A percentile compares a stretch with the other conserved stretches of the same genome.
Conservation (phyloP, 1,140 invertebrate genomes). For the Rhagoletis pomonella region DNA sequence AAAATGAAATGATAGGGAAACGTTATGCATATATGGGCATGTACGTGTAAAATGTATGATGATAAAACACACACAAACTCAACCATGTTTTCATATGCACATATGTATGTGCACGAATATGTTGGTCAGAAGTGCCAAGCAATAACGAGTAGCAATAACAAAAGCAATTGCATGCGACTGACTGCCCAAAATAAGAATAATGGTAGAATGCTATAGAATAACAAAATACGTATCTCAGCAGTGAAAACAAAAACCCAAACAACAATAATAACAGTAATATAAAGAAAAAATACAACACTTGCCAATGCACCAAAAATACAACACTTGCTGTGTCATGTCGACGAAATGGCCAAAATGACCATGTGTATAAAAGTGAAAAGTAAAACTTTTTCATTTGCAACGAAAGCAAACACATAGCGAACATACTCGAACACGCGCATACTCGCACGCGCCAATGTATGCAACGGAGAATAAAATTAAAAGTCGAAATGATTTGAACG, state of each 20-base stretch:
- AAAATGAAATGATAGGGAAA: too few relatives aligned
- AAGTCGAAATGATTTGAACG: not conserved
- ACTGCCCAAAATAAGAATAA: not conserved
- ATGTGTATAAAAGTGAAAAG: not conserved
- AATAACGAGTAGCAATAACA: not conserved
- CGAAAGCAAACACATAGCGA: not conserved
- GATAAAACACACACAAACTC: too few relatives aligned
- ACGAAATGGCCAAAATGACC: conserved; percentile 22
- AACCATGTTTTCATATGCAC: too few relatives aligned
- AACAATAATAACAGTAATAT: not conserved
- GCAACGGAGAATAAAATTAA: not conserved
- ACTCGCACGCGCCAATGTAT: not conserved
- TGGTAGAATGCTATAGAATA: not conserved
- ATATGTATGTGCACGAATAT: too few relatives aligned
- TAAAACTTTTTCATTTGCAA: conserved; percentile 44
- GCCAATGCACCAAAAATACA: too few relatives aligned
- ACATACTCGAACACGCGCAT: not conserved
- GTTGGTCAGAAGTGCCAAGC: not conserved
- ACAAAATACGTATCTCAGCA: conserved; percentile 2
- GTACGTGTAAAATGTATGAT: too few relatives aligned
- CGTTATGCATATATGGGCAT: too few relatives aligned
- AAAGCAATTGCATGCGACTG: not conserved
- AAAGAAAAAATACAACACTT: not conserved
- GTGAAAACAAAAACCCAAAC: not conserved
- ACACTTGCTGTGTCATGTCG: not conserved